Evolutionary conservation across 2,888 invertebrate genomes (phyloP).

Genomic region (Calameuta pallipes): DNA sequence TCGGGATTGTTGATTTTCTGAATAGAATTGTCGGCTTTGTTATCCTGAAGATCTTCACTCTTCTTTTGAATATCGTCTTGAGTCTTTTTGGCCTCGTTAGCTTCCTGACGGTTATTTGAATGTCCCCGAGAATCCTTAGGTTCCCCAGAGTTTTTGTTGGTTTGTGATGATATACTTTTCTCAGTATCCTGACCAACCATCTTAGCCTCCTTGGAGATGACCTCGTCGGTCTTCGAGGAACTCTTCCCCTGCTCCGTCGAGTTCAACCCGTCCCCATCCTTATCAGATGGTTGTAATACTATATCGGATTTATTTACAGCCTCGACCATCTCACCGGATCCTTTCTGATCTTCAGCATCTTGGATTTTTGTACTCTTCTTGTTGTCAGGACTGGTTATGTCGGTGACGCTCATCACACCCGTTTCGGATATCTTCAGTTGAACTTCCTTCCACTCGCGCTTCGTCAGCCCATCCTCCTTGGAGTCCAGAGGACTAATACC

Average conservation of each 20-base stretch:
- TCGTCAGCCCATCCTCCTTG: slow-evolving; percentile 49
- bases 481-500: slow-evolving; percentile 51
- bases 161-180: neutral
- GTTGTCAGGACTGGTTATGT: slow-evolving; percentile 63
- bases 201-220: slow-evolving; percentile 4
- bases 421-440: slow-evolving; percentile 75
- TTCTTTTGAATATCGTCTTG: neutral
- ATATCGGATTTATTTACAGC: slow-evolving; percentile 6
- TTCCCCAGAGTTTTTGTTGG: neutral
- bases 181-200: neutral
- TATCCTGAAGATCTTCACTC: neutral
- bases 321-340: neutral
- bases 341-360: slow-evolving; percentile 16
- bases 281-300: neutral
- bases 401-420: slow-evolving; percentile 74
- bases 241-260: neutral
- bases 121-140: neutral
- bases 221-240: neutral
- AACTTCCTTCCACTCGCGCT: slow-evolving; percentile 73
- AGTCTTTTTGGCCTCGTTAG: neutral
- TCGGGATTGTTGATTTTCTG: neutral
- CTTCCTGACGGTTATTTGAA: neutral
- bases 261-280: neutral
- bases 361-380: slow-evolving; percentile 49
- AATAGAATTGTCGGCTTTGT: neutral